Percentiles rank a stretch among this genome's conserved stretches.
phyloP scores from a whole-genome alignment of 1,140 invertebrate species.

The Philopotamus ludificatus region DNA sequence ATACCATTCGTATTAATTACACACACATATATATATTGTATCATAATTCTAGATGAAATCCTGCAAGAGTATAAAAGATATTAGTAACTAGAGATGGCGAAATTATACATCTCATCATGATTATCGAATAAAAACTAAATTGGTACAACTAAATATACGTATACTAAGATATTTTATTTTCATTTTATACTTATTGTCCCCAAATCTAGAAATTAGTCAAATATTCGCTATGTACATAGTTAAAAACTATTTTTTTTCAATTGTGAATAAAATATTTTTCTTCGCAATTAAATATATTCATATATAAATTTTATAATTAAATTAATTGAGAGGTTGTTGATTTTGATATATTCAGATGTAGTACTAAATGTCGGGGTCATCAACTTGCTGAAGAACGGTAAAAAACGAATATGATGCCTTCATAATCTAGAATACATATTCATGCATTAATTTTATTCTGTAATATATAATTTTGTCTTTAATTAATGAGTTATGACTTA shows the following conservation, averaged over 20 bases:
- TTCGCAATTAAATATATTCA: no score
- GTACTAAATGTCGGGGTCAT: conserved; percentile 35
- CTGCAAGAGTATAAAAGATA: conserved; percentile 32
- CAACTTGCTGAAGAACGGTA: conserved; percentile 50
- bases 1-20: neutral
- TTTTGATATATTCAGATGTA: no score
- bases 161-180: neutral
- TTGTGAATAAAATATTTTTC: no score
- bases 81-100: neutral
- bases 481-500: conserved; percentile 40
- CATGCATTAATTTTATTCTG: neutral
- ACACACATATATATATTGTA: neutral
- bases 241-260: no score
- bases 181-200: no score
- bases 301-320: no score
- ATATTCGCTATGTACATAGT: no score
- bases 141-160: neutral
- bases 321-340: no score
- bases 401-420: conserved; percentile 54
- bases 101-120: no score
- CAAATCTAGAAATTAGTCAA: no score
- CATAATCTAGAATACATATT: conserved; percentile 49
- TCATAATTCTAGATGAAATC: conserved; percentile 33
- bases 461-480: conserved; percentile 7
- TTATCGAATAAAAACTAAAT: neutral